Conservation (phyloP, 2,113 vertebrate genomes). For the Rostratula benghalensis region DNA sequence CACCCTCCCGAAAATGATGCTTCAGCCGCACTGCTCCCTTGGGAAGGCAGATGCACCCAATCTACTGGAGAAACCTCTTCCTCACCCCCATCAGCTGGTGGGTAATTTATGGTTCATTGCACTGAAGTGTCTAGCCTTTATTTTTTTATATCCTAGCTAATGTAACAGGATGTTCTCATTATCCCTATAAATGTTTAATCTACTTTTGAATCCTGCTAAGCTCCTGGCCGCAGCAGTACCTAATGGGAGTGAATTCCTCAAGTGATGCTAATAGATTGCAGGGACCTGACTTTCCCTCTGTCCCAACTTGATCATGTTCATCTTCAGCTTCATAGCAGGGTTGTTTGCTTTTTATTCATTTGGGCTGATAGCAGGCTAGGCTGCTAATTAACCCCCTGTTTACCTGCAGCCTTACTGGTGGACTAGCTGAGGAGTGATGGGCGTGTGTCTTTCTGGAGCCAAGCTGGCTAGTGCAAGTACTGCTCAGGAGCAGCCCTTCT, state of each 20-base stretch:
- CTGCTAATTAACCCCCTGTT: not conserved
- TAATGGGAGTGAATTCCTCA: conserved; percentile 43
- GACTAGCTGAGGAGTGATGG: not conserved
- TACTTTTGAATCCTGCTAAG: conserved; percentile 22
- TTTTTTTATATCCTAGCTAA: conserved; percentile 63
- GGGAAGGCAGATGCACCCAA: not conserved
- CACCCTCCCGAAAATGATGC: not conserved
- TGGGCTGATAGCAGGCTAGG: not conserved
- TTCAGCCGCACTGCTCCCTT: not conserved
- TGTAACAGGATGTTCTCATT: conserved; percentile 68
- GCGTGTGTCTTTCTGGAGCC: fast-evolving
- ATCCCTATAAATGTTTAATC: conserved; percentile 65
- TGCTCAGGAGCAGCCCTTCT: not conserved
- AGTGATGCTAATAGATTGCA: conserved; percentile 17
- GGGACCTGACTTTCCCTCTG: conserved; percentile 45
- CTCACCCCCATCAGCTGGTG: not conserved
- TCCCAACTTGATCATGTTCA: not conserved
- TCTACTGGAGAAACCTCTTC: not conserved
- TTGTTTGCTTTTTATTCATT: not conserved
- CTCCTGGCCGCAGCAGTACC: conserved; percentile 5
- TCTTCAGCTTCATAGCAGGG: not conserved
- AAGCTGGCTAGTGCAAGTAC: fast-evolving
- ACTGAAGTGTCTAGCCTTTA: conserved; percentile 57
- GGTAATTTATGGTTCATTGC: conserved; percentile 52
- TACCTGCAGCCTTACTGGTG: not conserved